Base-by-base conservation (phyloP, 92 coral and sea anemone genomes). In the Epizoanthus rinbou region DNA sequence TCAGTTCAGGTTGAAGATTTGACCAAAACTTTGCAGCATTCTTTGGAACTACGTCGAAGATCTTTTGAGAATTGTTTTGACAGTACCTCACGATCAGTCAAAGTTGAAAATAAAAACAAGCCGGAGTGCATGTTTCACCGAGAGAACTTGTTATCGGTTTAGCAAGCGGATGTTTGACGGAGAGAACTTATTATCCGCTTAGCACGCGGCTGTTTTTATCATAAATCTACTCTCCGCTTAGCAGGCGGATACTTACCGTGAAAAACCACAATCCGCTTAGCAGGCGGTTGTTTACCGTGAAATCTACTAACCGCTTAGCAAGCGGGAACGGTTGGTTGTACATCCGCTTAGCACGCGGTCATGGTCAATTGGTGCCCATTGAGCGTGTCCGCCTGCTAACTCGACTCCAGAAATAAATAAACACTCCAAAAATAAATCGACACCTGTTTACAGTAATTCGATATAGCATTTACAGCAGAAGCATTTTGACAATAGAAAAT, bases 321-420 rank as follows among this genome's bases (percentile, higher is more conserved):
- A 11, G 74, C 54, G 74, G 54, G 3, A 0, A 69, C 39, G 50
- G 35, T 69, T 37, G 39, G 43, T 39, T 28, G 35, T 17, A 9
- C 35, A 31, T 69, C 54, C 39, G 74, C 23, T 37, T 69, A 69
- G 74, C 47, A 35, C 74, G 52, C 74, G 74, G 74, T 5, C 53
- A 69, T 53, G 52, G 74, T 69, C 10, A 15, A 69, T 69, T 66
- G 72, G 54, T 69, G 74, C 74, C 74, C 54, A 69, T 33, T 9
- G 22, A 8, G 56, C 74, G 54, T 69, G 54, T 69, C 74, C 74
- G 74, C 74, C 56, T 69, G 74, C 74, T 69, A 80, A 65, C 31
- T 21, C 72, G 19, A 54, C 68, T 63, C 74, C n/a, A n/a, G n/a
- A n/a, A n/a, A n/a, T n/a, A n/a, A n/a, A n/a, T n/a, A n/a, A n/a